Conservation (phyloP, 1,140 invertebrate species). For the Trichoplusia ni region DNA sequence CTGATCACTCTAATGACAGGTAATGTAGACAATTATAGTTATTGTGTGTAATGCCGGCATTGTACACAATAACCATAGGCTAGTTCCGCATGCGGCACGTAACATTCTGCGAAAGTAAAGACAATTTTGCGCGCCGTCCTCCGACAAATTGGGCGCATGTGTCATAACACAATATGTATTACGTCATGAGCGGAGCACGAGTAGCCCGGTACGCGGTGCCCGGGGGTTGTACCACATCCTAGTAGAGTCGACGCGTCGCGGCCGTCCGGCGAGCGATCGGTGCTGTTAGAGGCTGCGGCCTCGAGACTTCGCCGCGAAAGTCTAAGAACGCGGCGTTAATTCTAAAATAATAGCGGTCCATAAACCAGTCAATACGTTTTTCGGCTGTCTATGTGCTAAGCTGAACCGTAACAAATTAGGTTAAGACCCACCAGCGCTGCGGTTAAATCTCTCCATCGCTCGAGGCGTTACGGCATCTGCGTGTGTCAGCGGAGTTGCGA, state of each 20-base stretch:
- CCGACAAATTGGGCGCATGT: slow-evolving; percentile 1
- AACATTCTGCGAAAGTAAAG: slow-evolving; percentile 20
- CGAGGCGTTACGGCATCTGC: neutral
- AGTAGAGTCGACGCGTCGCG: no score
- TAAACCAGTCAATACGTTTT: neutral
- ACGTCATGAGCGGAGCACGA: neutral
- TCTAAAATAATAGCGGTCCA: neutral
- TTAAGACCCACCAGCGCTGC: neutral
- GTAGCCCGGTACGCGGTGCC: no score
- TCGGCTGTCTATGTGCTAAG: neutral
- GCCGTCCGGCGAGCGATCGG: neutral
- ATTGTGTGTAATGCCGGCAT: neutral
- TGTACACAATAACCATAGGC: neutral
- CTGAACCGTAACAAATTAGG: neutral
- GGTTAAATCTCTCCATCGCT: neutral
- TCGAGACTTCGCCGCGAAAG: neutral
- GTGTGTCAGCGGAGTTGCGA: slow-evolving; percentile 5
- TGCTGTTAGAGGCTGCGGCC: neutral
- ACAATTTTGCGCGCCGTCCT: neutral
- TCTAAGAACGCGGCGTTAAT: neutral
- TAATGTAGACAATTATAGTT: neutral
- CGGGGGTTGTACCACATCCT: no score
- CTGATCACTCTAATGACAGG: no score
- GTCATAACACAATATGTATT: neutral
- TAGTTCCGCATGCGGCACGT: slow-evolving; percentile 2